Base-by-base conservation (phyloP, 2,888 invertebrate species). In the Abrostola triplasia region DNA sequence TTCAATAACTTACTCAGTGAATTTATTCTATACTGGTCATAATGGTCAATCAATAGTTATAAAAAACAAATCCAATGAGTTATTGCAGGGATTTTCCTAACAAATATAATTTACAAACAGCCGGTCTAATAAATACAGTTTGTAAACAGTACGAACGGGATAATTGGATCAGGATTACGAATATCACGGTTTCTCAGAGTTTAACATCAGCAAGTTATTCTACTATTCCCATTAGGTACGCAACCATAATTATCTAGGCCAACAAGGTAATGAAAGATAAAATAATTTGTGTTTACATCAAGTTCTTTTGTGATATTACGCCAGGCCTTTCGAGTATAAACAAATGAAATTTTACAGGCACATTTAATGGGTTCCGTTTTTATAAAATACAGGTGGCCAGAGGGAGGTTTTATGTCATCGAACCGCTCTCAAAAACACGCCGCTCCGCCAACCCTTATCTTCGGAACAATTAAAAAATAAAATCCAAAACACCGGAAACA, bases 101-200 rank as follows among this genome's bases (percentile, higher is more conserved):
- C 24, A 24, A 24, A 24, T 24, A 24, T 24, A 24, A 24, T 24
- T 24, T 24, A 24, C 24, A 24, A 24, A 24, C 24, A 24, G 24
- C 24, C 24, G 1, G 4, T 24, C 24, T 4, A 24, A 24, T 5
- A 42, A 59, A 54, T 53, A 56, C 41, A 60, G 56, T 70, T 73
- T 57, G 67, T 41, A 44, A 53, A 54, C 60, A 49, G 35, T 10
- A 38, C 36, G 47, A 72, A 70, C 70, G 56, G 37, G 73, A 63
- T 77, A 77, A 77, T 77, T 77, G 65, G 77, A 65, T 75, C 69
- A 77, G 53, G 54, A 36, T 56, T 64, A 50, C 36, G 41, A 59
- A 58, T 73, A 77, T 69, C 77, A 63, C 50, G 48, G 47, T 65
- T 61, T 53, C 60, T 64, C 61, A 35, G 12, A 57, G 65, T 73